phyloP scores from a whole-genome alignment of 2,888 invertebrate genomes.

The Cheilosia vulpina region DNA sequence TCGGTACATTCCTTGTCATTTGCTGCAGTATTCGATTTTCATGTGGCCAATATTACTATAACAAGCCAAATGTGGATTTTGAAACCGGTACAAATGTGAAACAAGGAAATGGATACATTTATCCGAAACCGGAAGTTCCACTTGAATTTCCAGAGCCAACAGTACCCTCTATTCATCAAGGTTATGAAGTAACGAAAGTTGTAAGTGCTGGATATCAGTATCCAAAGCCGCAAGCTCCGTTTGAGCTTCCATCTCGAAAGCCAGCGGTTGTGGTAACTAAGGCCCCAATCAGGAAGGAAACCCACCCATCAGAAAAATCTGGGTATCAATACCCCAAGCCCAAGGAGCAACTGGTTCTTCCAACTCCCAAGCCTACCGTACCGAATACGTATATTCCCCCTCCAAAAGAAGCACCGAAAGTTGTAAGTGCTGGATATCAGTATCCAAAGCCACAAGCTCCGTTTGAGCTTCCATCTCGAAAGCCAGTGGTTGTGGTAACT shows the following conservation, averaged over 20 bases:
- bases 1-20: conserved; percentile 10
- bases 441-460: conserved; percentile 19
- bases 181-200: neutral
- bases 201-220: conserved; percentile 15
- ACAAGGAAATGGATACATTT: conserved; percentile 11
- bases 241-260: neutral
- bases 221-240: neutral
- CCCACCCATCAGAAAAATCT: neutral
- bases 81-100: neutral
- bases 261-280: neutral
- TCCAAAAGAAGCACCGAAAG: neutral
- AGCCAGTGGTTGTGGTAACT: neutral
- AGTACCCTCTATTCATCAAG: no score
- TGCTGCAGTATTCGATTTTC: conserved; percentile 15
- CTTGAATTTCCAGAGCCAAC: conserved; percentile 5
- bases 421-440: conserved; percentile 10
- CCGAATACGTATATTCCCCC: conserved; percentile 21
- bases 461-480: conserved; percentile 1
- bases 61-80: conserved; percentile 30
- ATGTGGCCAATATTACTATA: conserved; percentile 40
- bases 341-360: conserved; percentile 13
- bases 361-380: conserved; percentile 12
- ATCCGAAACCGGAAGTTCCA: conserved; percentile 45
- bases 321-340: conserved; percentile 19
- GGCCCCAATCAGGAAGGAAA: neutral